Conservation (phyloP, 2,888 invertebrate genomes). For the Tachina lurida region DNA sequence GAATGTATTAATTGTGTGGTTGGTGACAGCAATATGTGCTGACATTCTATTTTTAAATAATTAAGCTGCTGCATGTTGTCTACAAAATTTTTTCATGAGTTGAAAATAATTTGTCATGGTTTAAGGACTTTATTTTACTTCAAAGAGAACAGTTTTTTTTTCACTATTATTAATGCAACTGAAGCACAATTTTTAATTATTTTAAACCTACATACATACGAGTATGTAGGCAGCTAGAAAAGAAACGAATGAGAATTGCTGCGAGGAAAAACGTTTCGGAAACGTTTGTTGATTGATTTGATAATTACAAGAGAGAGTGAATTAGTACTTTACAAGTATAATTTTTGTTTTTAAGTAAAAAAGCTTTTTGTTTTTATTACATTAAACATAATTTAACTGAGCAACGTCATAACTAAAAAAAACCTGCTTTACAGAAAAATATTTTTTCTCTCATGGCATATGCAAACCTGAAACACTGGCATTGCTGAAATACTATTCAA, state of each 20-base stretch:
- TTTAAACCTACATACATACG: background rate
- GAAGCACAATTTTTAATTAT: background rate
- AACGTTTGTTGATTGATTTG: too few relatives aligned
- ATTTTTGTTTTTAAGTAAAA: too few relatives aligned
- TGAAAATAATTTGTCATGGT: conserved; percentile 24
- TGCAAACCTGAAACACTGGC: too few relatives aligned
- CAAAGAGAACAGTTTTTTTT: background rate
- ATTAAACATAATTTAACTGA: too few relatives aligned
- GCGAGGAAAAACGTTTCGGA: too few relatives aligned
- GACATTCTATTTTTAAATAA: conserved; percentile 36
- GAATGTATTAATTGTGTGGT: conserved; percentile 52
- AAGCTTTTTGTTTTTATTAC: too few relatives aligned
- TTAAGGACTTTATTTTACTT: background rate
- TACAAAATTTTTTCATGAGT: background rate
- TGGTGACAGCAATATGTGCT: conserved; percentile 52
- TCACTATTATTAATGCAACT: background rate
- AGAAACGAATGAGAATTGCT: background rate
- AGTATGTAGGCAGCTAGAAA: background rate
- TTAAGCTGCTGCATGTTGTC: background rate
- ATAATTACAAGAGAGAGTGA: too few relatives aligned
- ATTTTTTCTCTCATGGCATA: too few relatives aligned
- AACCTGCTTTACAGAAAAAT: too few relatives aligned
- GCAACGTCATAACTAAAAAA: too few relatives aligned
- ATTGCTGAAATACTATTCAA: too few relatives aligned
- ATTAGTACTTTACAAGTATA: too few relatives aligned